Evolutionary conservation across 2,113 vertebrate genomes (phyloP).

Genomic region (Archilochus colubris): DNA sequence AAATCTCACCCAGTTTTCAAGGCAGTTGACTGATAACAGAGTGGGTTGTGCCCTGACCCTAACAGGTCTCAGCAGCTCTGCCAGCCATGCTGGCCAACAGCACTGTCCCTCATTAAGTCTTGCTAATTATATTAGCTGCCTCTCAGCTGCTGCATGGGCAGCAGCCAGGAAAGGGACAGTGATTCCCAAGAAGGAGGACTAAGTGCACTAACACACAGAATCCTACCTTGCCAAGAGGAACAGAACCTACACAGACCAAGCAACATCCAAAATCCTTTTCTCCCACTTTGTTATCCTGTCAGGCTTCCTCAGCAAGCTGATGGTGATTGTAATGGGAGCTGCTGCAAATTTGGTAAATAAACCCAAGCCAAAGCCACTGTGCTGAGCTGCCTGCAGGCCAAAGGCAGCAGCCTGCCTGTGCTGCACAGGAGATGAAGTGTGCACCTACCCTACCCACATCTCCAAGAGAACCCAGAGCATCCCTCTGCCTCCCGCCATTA

Average conservation of each 20-base stretch:
- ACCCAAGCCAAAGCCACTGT: background rate
- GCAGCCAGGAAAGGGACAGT: constrained; percentile 8
- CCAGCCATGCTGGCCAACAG: background rate
- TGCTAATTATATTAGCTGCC: constrained; percentile 37
- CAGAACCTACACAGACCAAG: background rate
- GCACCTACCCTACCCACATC: background rate
- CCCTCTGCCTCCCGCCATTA: background rate
- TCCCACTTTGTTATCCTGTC: background rate
- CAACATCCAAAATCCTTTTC: background rate
- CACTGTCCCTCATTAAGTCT: background rate
- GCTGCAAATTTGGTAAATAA: background rate
- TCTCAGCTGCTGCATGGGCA: constrained; percentile 7
- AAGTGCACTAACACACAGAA: background rate
- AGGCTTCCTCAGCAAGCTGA: background rate
- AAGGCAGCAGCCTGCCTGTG: background rate
- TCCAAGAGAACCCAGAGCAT: background rate
- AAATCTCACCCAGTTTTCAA: background rate
- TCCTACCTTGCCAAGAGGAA: background rate
- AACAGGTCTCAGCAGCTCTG: background rate
- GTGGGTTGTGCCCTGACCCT: background rate
- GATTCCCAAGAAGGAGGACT: background rate
- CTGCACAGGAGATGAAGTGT: too few relatives aligned
- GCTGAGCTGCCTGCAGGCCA: background rate
- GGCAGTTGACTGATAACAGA: background rate
- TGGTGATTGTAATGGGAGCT: background rate